Conservation (phyloP, 2,888 invertebrate genomes). For the Colletes collaris region DNA sequence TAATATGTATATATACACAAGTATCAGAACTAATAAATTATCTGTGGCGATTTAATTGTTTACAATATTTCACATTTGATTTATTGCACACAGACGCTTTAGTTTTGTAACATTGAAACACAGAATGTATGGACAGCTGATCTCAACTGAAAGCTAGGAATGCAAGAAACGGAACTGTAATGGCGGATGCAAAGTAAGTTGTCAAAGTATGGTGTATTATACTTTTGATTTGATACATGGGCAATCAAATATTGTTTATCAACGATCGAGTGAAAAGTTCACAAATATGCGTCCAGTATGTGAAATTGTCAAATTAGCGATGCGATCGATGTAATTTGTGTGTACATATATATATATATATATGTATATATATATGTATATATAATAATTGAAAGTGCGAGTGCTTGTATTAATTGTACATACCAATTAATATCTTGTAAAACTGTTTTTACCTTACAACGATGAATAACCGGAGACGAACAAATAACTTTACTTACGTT, state of each 20-base stretch:
- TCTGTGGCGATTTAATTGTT: conserved; percentile 1
- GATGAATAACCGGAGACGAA: conserved; percentile 86
- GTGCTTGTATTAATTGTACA: conserved; percentile 32
- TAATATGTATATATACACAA: neutral
- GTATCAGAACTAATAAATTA: neutral
- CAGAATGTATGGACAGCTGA: conserved; percentile 58
- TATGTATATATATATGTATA: conserved; percentile 7
- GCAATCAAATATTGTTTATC: conserved; percentile 31
- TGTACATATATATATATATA: conserved; percentile 6
- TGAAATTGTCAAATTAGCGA: conserved; percentile 34
- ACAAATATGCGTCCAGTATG: conserved; percentile 44
- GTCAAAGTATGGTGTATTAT: conserved; percentile 68
- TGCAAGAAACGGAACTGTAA: conserved; percentile 53
- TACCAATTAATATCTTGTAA: conserved; percentile 36
- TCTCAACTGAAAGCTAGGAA: conserved; percentile 49
- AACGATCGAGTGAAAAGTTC: conserved; percentile 18
- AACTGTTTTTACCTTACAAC: conserved; percentile 32
- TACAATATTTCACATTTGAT: neutral
- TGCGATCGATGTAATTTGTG: conserved; percentile 38
- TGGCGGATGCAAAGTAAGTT: conserved; percentile 67
- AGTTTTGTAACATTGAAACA: conserved; percentile 21
- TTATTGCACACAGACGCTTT: neutral
- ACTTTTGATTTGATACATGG: conserved; percentile 39
- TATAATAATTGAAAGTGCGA: conserved; percentile 30
- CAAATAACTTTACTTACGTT: conserved; percentile 91